Base-by-base conservation (phyloP, 1,140 invertebrate species). In the Copidosoma floridanum region DNA sequence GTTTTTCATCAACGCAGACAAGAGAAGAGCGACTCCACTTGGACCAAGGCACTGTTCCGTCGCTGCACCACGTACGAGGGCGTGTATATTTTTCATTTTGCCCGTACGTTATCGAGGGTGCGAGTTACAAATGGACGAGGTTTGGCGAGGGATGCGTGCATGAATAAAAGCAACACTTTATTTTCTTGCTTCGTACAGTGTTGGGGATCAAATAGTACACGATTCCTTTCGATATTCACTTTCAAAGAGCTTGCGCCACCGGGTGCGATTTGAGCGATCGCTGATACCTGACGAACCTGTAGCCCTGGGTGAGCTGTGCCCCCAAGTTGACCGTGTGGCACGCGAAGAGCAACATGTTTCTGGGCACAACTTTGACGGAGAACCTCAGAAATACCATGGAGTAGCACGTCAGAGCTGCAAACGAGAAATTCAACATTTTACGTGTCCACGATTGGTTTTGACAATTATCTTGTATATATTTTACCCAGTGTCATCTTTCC, bases 401-500 rank as follows among this genome's bases (percentile, higher is more conserved):
- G 75, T 97, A 98, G 4, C 94, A 71, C 26, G 86, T 87, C n/a
- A 98, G 81, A 32, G 95, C 95, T 97, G 84, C 38, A 85, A 65
- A 29, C 18, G 38, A 57, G n/a, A 52, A 40, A 54, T 40, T 26
- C 21, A 52, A 41, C n/a, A n/a, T n/a, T n/a, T n/a, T n/a, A n/a
- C n/a, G n/a, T n/a, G n/a, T n/a, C n/a, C n/a, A n/a, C n/a, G n/a
- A n/a, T n/a, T n/a, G n/a, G n/a, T n/a, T n/a, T n/a, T n/a, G n/a
- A n/a, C n/a, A 37, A n/a, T 14, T 5, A 18, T 52, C 38, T 37
- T 37, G 16, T n/a, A n/a, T n/a, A n/a, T n/a, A 38, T 12, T 18
- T 37, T 53, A 97, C 94, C 94, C 69, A 90, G 68, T 63, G 96
- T 98, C 96, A 99, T 98, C 82, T 94, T 95, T 21, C 94, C 94